Percentiles rank a stretch among this genome's conserved stretches.
Conservation (phyloP, 2,888 invertebrate species). For the Drosophila sordidula region DNA sequence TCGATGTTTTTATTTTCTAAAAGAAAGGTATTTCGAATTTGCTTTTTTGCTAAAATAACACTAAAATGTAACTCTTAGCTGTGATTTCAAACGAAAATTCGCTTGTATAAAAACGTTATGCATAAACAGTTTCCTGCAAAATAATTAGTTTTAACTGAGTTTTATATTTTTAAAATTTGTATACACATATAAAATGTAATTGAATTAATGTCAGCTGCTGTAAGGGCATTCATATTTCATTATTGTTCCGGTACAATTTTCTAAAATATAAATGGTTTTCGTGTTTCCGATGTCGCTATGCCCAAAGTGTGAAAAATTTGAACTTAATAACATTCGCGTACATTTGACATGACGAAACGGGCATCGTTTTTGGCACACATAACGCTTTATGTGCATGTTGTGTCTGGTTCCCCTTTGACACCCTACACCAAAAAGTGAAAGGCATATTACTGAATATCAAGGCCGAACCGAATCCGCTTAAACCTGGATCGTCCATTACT, state of each 20-base stretch:
- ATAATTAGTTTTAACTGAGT: no score
- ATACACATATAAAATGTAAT: neutral
- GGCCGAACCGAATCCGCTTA: no score
- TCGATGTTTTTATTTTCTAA: neutral
- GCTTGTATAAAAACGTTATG: neutral
- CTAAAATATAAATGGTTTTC: constrained; percentile 15
- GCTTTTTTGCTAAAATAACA: no score
- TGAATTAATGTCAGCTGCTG: neutral
- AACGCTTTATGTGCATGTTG: constrained; percentile 37
- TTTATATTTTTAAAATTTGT: neutral
- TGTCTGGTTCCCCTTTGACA: neutral
- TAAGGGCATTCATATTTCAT: constrained; percentile 20
- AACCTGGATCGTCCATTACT: no score
- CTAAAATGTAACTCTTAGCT: neutral
- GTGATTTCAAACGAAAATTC: neutral
- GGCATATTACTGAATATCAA: neutral
- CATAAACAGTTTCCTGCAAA: no score
- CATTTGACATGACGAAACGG: constrained; percentile 57
- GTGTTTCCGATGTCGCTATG: constrained; percentile 12
- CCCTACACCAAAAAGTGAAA: neutral
- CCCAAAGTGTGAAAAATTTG: constrained; percentile 67
- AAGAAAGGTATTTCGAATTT: neutral
- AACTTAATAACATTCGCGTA: constrained; percentile 71
- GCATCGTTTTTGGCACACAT: constrained; percentile 46
- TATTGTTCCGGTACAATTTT: constrained; percentile 1